Conservation (phyloP, 2,797 vertebrate genomes). For the Taeniopygia guttata region DNA sequence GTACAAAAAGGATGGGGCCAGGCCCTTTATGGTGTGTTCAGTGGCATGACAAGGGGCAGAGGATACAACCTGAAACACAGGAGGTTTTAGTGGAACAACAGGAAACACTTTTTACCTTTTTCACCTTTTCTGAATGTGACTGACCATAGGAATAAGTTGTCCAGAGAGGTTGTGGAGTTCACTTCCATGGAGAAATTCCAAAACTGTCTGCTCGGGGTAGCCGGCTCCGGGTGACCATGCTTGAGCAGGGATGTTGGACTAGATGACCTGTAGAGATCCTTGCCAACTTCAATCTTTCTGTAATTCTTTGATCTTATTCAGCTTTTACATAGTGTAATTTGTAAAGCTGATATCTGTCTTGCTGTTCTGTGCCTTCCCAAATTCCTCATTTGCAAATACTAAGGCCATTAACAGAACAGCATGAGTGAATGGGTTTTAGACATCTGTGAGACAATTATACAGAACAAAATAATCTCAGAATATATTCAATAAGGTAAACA, state of each 20-base stretch:
- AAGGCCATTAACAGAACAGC: not conserved
- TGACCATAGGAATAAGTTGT: not conserved
- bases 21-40: not conserved
- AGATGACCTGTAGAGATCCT: not conserved
- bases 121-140: not conserved
- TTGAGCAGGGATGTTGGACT: not conserved
- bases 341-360: not conserved
- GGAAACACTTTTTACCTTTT: not conserved
- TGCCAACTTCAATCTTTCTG: not conserved
- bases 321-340: not conserved
- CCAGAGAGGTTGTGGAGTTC: not conserved
- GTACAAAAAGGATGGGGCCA: not conserved
- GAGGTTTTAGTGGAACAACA: not conserved
- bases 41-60: not conserved
- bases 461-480: not conserved
- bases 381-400: not conserved
- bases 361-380: not conserved
- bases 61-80: not conserved
- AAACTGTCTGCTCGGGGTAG: not conserved
- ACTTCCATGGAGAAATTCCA: not conserved
- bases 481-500: not conserved
- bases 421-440: not conserved
- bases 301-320: not conserved
- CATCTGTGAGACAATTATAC: not conserved
- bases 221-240: accelerated